Percentiles rank a stretch among this genome's conserved stretches.
Evolutionary conservation across 2,888 invertebrate species (phyloP).

Genomic region (Steinernema carpocapsae): DNA sequence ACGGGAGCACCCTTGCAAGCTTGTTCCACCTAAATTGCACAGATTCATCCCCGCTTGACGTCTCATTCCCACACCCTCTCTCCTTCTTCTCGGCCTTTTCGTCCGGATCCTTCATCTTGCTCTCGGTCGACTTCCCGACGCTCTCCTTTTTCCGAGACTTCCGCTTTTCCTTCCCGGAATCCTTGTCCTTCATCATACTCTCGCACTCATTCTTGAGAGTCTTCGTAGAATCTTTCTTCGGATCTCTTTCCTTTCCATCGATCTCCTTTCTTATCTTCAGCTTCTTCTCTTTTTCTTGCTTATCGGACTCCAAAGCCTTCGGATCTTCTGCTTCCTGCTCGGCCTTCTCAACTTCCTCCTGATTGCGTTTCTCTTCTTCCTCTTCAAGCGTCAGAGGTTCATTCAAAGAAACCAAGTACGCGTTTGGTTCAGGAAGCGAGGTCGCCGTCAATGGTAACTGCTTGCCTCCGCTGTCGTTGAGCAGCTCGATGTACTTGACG

Average conservation of each 20-base stretch:
- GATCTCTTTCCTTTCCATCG: not conserved
- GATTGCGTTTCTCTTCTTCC: not conserved
- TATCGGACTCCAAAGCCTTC: not conserved
- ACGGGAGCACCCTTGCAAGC: not conserved
- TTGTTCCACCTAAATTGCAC: not conserved
- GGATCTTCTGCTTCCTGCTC: not conserved
- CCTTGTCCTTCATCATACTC: not conserved
- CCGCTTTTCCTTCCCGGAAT: not conserved
- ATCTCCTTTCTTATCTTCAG: not conserved
- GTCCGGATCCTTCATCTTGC: not conserved
- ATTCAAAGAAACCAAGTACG: not conserved
- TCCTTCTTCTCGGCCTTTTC: not conserved
- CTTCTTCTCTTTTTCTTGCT: not conserved
- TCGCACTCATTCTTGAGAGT: not conserved
- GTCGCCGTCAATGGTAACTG: slow-evolving; percentile 37
- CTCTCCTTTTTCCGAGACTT: not conserved
- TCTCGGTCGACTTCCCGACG: not conserved
- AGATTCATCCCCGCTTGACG: too few species aligned
- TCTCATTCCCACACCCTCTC: not conserved
- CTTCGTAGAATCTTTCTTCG: not conserved
- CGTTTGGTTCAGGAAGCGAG: slow-evolving; percentile 1
- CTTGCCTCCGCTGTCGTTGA: slow-evolving; percentile 35
- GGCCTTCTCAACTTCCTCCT: not conserved
- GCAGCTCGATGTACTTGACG: slow-evolving; percentile 35
- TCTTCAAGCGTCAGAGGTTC: not conserved